Evolutionary conservation across 2,113 vertebrate genomes (phyloP).

Genomic region (Corythoichthys haematopterus): DNA sequence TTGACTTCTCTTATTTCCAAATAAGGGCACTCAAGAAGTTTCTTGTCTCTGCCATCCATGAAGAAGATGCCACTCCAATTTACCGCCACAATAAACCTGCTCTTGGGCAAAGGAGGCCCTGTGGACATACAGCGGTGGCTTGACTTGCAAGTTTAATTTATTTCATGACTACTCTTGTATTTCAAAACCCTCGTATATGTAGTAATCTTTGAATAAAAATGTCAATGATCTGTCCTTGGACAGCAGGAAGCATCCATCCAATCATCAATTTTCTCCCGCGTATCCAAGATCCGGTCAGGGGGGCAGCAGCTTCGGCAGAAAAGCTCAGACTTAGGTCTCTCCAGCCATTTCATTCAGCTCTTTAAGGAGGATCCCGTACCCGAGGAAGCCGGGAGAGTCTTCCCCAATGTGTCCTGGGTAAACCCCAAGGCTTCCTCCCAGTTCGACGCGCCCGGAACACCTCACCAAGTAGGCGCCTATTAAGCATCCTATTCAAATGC

Average conservation of each 20-base stretch:
- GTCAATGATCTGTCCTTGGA: not conserved
- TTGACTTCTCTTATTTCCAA: conserved; percentile 83
- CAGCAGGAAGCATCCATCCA: not conserved
- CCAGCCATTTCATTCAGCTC: too few relatives aligned
- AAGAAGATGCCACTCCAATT: conserved; percentile 90
- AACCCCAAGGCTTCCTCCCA: too few relatives aligned
- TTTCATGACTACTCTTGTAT: not conserved
- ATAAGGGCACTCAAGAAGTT: conserved; percentile 82
- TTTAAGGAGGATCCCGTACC: too few relatives aligned
- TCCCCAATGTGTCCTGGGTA: too few relatives aligned
- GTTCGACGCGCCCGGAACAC: too few relatives aligned
- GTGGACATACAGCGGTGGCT: conserved; percentile 2
- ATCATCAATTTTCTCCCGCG: not conserved
- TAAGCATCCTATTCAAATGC: too few relatives aligned
- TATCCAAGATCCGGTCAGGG: not conserved
- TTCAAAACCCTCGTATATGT: not conserved
- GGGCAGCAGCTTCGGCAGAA: too few relatives aligned
- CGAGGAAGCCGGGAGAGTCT: too few relatives aligned
- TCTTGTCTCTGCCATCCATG: conserved; percentile 85
- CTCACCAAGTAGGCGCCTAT: too few relatives aligned
- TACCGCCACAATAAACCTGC: conserved; percentile 82
- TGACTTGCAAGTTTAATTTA: not conserved
- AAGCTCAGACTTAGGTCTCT: too few relatives aligned
- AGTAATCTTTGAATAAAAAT: not conserved
- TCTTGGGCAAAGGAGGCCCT: conserved; percentile 85